phyloP scores from a whole-genome alignment of 1,140 invertebrate genomes.

The Orius laevigatus region DNA sequence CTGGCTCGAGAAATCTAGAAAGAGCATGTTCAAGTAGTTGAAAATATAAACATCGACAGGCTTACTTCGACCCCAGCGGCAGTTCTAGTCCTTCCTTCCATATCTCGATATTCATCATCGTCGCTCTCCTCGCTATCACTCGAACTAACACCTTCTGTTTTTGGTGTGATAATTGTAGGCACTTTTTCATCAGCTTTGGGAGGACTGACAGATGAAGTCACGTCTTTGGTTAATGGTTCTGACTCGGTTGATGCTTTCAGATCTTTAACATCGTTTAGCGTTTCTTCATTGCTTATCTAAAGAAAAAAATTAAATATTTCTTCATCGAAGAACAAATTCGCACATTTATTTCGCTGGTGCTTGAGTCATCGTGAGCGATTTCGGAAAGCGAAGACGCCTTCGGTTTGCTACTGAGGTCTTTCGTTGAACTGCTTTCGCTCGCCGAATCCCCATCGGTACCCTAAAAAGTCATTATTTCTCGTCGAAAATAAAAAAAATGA shows the following conservation, averaged over 20 bases:
- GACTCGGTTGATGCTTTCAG: no score
- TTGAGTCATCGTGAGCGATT: not conserved
- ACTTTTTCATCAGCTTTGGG: no score
- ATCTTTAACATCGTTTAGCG: no score
- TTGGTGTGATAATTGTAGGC: no score
- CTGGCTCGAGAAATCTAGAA: slow-evolving; percentile 70
- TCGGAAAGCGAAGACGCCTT: slow-evolving; percentile 8
- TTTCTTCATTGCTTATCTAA: no score
- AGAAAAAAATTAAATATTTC: no score
- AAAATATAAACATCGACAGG: not conserved
- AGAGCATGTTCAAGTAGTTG: not conserved
- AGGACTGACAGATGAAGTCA: no score
- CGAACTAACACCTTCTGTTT: slow-evolving; percentile 22
- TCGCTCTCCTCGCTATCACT: slow-evolving; percentile 35
- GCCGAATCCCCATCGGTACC: slow-evolving; percentile 16
- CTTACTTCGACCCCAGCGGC: slow-evolving; percentile 59
- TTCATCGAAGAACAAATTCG: no score
- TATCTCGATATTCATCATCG: slow-evolving; percentile 50
- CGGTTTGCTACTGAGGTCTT: slow-evolving; percentile 10
- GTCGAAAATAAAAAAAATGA: not conserved
- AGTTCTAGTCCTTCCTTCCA: slow-evolving; percentile 61
- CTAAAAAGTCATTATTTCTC: slow-evolving; percentile 24
- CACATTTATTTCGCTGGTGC: not conserved
- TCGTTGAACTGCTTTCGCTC: slow-evolving; percentile 15
- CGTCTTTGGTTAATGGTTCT: no score